phyloP scores from a whole-genome alignment of 2,113 vertebrate genomes.

The Daboia siamensis region DNA sequence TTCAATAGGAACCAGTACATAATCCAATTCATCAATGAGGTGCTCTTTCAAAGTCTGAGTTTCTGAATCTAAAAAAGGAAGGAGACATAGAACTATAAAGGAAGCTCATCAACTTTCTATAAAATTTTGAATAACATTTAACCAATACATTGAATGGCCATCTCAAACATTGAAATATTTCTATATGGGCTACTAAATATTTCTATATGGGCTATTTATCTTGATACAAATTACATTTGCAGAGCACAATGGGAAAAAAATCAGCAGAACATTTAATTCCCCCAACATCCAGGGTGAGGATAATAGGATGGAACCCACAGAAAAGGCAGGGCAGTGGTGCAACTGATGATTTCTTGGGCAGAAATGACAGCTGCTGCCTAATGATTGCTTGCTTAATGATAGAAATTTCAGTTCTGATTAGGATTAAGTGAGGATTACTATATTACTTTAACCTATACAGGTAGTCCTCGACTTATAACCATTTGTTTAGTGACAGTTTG shows the following conservation, averaged over 20 bases:
- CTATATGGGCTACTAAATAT: background rate
- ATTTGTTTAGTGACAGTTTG: background rate
- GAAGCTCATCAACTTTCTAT: background rate
- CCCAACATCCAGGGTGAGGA: background rate
- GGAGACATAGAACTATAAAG: background rate
- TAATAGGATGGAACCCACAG: background rate
- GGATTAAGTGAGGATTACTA: background rate
- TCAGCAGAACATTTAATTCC: background rate
- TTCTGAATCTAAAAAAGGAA: slow-evolving; percentile 77
- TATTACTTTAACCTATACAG: background rate
- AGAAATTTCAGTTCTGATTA: background rate
- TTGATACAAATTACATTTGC: background rate
- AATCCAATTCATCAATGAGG: slow-evolving; percentile 94
- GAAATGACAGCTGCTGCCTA: background rate
- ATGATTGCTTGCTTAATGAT: background rate
- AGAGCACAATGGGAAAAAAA: background rate
- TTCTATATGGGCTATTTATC: background rate
- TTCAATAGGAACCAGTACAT: slow-evolving; percentile 90
- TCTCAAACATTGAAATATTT: background rate
- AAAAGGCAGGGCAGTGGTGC: background rate
- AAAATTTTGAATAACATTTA: background rate
- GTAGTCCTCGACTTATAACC: background rate
- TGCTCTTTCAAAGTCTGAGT: slow-evolving; percentile 88
- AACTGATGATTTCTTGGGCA: background rate
- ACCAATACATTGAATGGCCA: background rate